Conservation (phyloP, 2,888 invertebrate genomes). For the Asteroscopus sphinx region DNA sequence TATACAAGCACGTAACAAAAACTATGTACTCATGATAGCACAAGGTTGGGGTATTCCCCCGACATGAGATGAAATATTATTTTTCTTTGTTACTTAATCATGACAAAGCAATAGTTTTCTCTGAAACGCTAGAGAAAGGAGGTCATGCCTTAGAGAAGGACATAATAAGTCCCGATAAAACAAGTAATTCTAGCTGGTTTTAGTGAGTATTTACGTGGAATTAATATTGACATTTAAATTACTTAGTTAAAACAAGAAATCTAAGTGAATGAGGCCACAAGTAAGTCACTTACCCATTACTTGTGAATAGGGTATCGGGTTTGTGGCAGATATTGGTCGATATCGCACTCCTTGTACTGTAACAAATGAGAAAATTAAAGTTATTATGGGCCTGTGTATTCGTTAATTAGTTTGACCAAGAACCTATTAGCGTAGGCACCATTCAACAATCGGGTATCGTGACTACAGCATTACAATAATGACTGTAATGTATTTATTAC, state of each 20-base stretch:
- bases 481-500: constrained; percentile 24
- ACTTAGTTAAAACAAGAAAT: constrained; percentile 13
- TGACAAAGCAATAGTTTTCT: constrained; percentile 28
- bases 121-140: constrained; percentile 35
- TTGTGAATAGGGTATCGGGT: constrained; percentile 29
- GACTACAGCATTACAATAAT: constrained; percentile 35
- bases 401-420: constrained; percentile 50
- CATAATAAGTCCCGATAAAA: constrained; percentile 30
- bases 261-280: constrained; percentile 25
- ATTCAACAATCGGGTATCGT: constrained; percentile 44
- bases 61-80: constrained; percentile 29
- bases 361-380: constrained; percentile 57
- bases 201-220: constrained; percentile 4
- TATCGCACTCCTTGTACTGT: constrained; percentile 52
- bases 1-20: constrained; percentile 22
- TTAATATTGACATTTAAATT: constrained; percentile 20
- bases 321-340: constrained; percentile 42
- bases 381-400: constrained; percentile 35
- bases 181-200: constrained; percentile 8
- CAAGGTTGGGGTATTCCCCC: constrained; percentile 36
- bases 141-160: constrained; percentile 23
- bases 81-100: constrained; percentile 31
- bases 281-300: constrained; percentile 62
- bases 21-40: background rate
- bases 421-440: constrained; percentile 33